A percentile compares a stretch with the other conserved stretches of the same genome.
Conservation (phyloP, 2,113 vertebrate species). For the Elephantulus edwardii region DNA sequence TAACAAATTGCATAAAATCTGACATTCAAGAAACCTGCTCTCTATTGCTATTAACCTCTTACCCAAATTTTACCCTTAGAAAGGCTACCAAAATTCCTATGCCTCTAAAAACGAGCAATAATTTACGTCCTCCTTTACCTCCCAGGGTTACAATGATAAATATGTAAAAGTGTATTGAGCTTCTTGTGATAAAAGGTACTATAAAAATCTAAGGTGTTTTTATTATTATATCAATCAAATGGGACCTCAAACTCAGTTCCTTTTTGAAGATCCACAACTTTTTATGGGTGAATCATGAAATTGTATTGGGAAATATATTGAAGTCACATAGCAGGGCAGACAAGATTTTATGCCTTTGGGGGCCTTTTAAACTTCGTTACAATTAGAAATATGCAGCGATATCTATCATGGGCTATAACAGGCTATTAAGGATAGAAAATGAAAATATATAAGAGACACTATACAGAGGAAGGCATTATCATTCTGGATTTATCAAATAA, state of each 20-base stretch:
- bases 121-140: slow-evolving; percentile 61
- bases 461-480: slow-evolving; percentile 31
- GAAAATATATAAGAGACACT: slow-evolving; percentile 49
- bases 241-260: slow-evolving; percentile 62
- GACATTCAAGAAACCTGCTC: slow-evolving; percentile 31
- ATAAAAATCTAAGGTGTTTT: slow-evolving; percentile 75
- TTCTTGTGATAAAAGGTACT: slow-evolving; percentile 71
- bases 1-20: slow-evolving; percentile 30
- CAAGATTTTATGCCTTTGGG: slow-evolving; percentile 51
- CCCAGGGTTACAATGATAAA: slow-evolving; percentile 63
- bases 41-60: slow-evolving; percentile 64
- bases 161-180: slow-evolving; percentile 68
- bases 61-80: slow-evolving; percentile 62
- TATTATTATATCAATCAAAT: slow-evolving; percentile 70
- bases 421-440: slow-evolving; percentile 46
- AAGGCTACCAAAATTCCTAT: slow-evolving; percentile 63
- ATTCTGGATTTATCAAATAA: slow-evolving; percentile 44
- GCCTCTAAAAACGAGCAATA: slow-evolving; percentile 60
- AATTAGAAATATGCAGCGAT: slow-evolving; percentile 65
- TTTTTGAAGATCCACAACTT: slow-evolving; percentile 66
- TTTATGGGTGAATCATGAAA: slow-evolving; percentile 73
- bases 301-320: slow-evolving; percentile 67
- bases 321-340: slow-evolving; percentile 49
- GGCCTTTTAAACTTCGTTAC: slow-evolving; percentile 61
- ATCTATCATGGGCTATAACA: slow-evolving; percentile 28